A percentile compares a stretch with the other conserved stretches of the same genome.
Conservation (phyloP, 2,797 vertebrate genomes). For the Sibirionetta formosa region DNA sequence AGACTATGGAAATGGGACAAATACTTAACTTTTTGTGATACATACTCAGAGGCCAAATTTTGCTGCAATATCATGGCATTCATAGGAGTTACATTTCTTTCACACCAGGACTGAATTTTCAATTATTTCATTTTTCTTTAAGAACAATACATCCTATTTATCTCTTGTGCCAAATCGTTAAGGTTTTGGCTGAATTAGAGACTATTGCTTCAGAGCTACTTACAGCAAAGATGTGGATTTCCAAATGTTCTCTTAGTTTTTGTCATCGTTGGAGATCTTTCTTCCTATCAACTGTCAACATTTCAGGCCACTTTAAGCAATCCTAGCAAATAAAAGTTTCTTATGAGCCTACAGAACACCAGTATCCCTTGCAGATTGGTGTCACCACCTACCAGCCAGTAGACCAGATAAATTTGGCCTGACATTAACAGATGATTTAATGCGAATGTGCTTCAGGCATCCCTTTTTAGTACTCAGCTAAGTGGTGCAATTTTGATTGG, state of each 20-base stretch:
- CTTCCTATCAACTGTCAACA: neutral
- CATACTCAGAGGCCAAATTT: neutral
- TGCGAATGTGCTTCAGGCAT: slow-evolving; percentile 18
- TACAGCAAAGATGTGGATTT: neutral
- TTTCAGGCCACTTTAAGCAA: neutral
- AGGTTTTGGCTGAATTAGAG: neutral
- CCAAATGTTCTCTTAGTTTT: neutral
- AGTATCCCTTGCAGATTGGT: slow-evolving; percentile 10
- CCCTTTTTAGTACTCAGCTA: slow-evolving; percentile 38
- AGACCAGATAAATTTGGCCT: neutral
- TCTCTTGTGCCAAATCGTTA: neutral
- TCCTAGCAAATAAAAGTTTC: neutral
- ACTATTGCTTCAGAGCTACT: neutral
- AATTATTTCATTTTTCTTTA: neutral
- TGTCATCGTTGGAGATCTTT: neutral
- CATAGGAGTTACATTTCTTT: neutral
- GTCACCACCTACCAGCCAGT: neutral
- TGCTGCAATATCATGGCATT: neutral
- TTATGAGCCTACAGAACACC: neutral
- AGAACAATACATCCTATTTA: neutral
- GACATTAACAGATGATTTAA: slow-evolving; percentile 45
- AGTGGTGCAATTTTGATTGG: slow-evolving; percentile 58
- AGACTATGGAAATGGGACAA: neutral
- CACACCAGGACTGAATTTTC: neutral
- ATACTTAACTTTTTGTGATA: neutral